Base-by-base conservation (phyloP, 2,113 vertebrate species). In the Lepisosteus osseus region DNA sequence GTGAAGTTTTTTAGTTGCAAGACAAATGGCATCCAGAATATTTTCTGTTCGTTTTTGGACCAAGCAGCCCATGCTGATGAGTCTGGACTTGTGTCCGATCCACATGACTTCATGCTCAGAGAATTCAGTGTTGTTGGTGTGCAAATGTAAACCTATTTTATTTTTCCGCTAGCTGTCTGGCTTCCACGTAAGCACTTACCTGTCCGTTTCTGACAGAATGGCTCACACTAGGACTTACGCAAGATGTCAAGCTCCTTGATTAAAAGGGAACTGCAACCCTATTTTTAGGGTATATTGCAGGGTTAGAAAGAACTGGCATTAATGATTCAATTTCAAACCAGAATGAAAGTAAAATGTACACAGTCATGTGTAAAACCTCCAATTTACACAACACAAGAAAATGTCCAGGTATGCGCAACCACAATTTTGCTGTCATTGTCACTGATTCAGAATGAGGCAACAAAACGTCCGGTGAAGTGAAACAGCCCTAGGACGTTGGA, bases 1-100 rank as follows among this genome's bases (percentile, higher is more conserved):
- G 61, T 40, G 55, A 71, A 69, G 70, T 66, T 67, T 77, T 76
- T 75, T 71, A 45, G 65, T 61, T 72, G 72, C 68, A 77, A 72
- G 59, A 69, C 51, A 3, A 68, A 15, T 69, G 72, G 11, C 11
- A 59, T 11, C 56, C 7, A 59, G 56, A 59, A 59, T 12, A 4
- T 4, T 78, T 77, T 72, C 65, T 6, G 12, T 29, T 73, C 70
- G 67, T 54, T 55, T 67, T 57, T n/a, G 42, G 65, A 68, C 65
- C 3, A 44, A 45, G 43, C 57, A 41, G 56, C 65, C 54, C 3
- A 70, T 43, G 72, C 29, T 9, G 15, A 51, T 41, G 4, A 40
- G 66, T 61, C 29, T 62, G 51, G 62, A 69, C 66, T 75, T 44
- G n/a, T 65, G 61, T 29, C 14, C 45, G 14, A 51, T 15, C 57